phyloP scores from a whole-genome alignment of 2,797 vertebrate genomes.

The Podargus strigoides region DNA sequence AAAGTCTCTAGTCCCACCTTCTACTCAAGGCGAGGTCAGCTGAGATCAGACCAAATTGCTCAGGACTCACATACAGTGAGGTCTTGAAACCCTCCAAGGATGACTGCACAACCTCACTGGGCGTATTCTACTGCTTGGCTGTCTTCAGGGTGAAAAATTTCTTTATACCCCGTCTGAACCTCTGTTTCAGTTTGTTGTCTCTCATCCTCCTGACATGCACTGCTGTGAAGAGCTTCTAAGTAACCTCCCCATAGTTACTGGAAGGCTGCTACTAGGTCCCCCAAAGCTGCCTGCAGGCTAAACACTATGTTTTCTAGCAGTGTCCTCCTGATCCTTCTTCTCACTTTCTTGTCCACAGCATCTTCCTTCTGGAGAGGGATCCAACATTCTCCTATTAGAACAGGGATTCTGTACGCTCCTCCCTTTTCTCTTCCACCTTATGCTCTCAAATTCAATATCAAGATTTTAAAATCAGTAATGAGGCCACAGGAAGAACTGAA shows the following conservation, averaged over 20 bases:
- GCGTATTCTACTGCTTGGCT: background rate
- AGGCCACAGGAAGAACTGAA: background rate
- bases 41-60: background rate
- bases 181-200: background rate
- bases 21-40: background rate
- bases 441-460: background rate
- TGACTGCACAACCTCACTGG: background rate
- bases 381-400: background rate
- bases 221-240: background rate
- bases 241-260: background rate
- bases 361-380: background rate
- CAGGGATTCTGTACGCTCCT: background rate
- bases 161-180: background rate
- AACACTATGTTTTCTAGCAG: background rate
- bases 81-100: background rate
- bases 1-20: background rate
- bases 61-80: background rate
- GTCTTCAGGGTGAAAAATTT: background rate
- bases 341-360: background rate
- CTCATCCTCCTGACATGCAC: fast-evolving
- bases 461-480: background rate
- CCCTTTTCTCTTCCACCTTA: background rate
- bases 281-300: background rate
- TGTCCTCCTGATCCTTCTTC: background rate
- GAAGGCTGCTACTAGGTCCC: background rate